A percentile compares a stretch with the other conserved stretches of the same genome.
phyloP scores from a whole-genome alignment of 2,888 invertebrate genomes.

The Spialia ferax region DNA sequence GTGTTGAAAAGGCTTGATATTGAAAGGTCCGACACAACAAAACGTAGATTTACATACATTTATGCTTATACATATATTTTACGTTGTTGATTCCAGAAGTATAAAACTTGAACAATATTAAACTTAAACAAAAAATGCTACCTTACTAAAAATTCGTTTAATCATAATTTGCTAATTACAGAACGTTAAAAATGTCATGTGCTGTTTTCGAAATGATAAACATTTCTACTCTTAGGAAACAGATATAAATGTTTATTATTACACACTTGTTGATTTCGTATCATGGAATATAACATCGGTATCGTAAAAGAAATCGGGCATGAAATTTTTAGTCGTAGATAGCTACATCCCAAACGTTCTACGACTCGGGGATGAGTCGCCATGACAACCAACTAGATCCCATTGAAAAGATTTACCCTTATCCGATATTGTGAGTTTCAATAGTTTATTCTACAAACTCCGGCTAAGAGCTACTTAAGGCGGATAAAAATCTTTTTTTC shows the following conservation, averaged over 20 bases:
- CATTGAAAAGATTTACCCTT: slow-evolving; percentile 75
- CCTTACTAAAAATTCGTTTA: no score
- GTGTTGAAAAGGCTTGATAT: background rate
- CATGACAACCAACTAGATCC: slow-evolving; percentile 74
- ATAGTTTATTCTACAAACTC: slow-evolving; percentile 73
- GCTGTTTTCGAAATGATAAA: no score
- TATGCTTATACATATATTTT: no score
- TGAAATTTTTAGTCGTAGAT: background rate
- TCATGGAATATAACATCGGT: background rate
- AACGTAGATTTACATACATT: no score
- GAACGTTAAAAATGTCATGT: no score
- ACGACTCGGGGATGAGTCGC: slow-evolving; percentile 61
- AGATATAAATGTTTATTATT: background rate
- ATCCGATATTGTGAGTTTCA: slow-evolving; percentile 76
- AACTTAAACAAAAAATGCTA: no score
- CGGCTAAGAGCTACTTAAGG: slow-evolving; percentile 60
- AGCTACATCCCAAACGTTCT: background rate
- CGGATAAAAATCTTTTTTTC: slow-evolving; percentile 66
- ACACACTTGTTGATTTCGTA: background rate
- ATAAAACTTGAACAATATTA: no score
- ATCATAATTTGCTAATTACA: no score
- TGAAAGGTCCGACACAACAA: background rate
- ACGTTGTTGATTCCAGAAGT: no score
- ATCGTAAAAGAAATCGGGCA: background rate
- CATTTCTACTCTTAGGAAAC: background rate